phyloP scores from a whole-genome alignment of 2,888 invertebrate genomes.

The Agrenia bidenticulata region DNA sequence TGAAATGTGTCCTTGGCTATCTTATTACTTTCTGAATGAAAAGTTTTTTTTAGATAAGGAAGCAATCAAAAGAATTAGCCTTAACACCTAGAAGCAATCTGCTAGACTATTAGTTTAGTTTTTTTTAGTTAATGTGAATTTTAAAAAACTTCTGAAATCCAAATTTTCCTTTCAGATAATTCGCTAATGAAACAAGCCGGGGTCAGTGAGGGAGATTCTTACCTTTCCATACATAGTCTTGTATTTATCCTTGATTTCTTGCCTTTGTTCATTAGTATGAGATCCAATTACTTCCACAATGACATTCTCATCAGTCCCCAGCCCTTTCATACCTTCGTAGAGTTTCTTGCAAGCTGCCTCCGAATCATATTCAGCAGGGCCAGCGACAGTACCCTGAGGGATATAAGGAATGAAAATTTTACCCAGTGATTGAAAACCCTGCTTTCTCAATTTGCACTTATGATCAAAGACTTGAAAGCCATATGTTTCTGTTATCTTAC shows the following conservation, averaged over 20 bases:
- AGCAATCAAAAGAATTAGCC: no score
- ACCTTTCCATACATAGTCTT: constrained; percentile 52
- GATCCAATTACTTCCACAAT: constrained; percentile 58
- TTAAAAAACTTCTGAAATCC: no score
- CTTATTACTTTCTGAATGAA: no score
- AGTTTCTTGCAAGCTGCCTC: constrained; percentile 54
- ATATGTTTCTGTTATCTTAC: constrained; percentile 37
- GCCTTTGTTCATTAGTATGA: constrained; percentile 59
- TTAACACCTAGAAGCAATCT: no score
- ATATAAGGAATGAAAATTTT: background rate
- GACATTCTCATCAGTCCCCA: constrained; percentile 57
- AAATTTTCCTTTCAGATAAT: no score
- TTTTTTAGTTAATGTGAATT: no score
- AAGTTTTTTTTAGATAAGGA: no score
- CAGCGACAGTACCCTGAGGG: constrained; percentile 53
- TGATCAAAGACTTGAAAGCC: no score
- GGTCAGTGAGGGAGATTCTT: no score
- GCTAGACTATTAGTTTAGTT: no score
- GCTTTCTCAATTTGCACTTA: background rate
- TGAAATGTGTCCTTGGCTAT: no score
- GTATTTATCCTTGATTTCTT: constrained; percentile 53
- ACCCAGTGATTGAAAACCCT: background rate
- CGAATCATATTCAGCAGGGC: constrained; percentile 52
- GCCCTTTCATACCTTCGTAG: constrained; percentile 54
- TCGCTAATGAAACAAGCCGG: no score